A percentile compares a stretch with the other conserved stretches of the same genome.
phyloP scores from a whole-genome alignment of 2,797 vertebrate species.

The Xenops minutus region DNA sequence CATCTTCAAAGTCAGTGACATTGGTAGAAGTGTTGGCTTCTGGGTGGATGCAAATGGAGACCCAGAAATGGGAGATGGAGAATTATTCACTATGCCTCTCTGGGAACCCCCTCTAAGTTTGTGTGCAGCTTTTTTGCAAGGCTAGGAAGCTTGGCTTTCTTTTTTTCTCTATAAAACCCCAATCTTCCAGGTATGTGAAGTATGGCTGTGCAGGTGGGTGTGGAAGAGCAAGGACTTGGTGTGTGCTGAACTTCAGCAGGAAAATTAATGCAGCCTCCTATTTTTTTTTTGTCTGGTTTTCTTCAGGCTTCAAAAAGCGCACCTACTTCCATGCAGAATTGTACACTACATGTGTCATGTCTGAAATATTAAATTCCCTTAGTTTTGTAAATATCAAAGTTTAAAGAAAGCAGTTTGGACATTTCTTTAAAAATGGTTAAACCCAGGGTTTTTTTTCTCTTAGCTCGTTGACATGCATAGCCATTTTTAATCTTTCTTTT shows the following conservation, averaged over 20 bases:
- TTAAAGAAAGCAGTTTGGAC: not conserved
- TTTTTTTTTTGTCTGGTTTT: not conserved
- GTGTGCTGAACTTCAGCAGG: not conserved
- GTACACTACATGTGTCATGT: not conserved
- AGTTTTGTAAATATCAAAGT: not conserved
- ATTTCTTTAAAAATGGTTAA: not conserved
- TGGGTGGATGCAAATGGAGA: not conserved
- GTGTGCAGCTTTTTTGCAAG: not conserved
- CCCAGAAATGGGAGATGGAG: not conserved
- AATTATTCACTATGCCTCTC: not conserved
- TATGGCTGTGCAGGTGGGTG: not conserved
- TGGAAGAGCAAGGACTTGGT: not conserved
- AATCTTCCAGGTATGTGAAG: not conserved
- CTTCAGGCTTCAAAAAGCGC: not conserved
- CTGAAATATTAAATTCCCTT: not conserved
- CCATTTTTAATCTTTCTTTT: not conserved
- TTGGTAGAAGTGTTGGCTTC: not conserved
- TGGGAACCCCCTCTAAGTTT: not conserved
- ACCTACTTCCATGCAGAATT: not conserved
- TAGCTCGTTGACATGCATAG: not conserved
- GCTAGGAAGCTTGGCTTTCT: not conserved
- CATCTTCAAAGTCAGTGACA: not conserved
- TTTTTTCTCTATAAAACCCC: too few species aligned
- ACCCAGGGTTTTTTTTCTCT: not conserved
- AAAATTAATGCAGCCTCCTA: not conserved